Conservation (phyloP, 2,113 vertebrate species). For the Labeo rohita region DNA sequence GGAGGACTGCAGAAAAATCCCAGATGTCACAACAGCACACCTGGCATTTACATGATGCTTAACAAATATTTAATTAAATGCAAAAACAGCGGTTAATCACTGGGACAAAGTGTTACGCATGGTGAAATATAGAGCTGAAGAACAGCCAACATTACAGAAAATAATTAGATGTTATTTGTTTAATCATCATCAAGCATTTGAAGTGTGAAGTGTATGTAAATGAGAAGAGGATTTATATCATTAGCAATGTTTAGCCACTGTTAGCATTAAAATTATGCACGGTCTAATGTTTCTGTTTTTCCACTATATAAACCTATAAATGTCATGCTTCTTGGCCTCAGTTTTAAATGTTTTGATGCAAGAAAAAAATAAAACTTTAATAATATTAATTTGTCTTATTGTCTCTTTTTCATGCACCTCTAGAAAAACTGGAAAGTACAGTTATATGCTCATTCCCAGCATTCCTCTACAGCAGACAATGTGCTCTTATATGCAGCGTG, state of each 20-base stretch:
- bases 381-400: not conserved
- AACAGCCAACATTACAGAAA: not conserved
- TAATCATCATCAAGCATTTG: too few species aligned
- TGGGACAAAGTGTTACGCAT: not conserved
- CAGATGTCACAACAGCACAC: slow-evolving; percentile 2
- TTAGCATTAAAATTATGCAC: not conserved
- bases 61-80: not conserved
- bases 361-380: too few species aligned
- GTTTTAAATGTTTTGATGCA: not conserved
- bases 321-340: not conserved
- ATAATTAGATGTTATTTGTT: too few species aligned
- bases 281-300: not conserved
- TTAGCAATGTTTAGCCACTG: not conserved
- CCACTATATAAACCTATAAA: not conserved
- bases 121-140: not conserved
- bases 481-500: not conserved
- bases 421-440: not conserved
- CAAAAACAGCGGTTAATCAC: not conserved
- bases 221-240: too few species aligned
- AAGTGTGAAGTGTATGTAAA: too few species aligned
- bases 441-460: not conserved
- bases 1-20: not conserved
- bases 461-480: not conserved
- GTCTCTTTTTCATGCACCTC: not conserved
- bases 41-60: not conserved